Evolutionary conservation across 2,888 invertebrate genomes (phyloP), one percentile per base, ranked within the genome.

Genomic region (Lasioglossum villosulum): DNA sequence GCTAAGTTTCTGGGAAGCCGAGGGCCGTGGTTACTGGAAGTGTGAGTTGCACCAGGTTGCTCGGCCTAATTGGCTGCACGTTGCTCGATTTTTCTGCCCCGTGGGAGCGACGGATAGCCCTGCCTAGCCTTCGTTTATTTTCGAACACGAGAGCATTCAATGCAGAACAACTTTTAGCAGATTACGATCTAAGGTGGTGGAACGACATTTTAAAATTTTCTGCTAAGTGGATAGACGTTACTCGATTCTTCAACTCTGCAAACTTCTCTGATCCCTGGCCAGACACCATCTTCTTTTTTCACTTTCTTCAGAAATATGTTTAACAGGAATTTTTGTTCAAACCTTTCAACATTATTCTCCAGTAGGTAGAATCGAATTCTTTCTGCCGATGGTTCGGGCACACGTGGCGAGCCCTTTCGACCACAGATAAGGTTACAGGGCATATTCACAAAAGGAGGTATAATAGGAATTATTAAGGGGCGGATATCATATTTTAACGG

Each of bases 401-500:
- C 86, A 81, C 81, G 86, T 80, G 86, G 68, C 76, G 37, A 45
- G 70, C 70, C 34, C 52, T 72, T 59, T 75, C 59, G 68, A 78
- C 73, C 19, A 66, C 63, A 83, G 83, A 75, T 87, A 76, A 75
- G 87, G 83, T 87, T 87, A 79, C 77, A 81, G 52, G 77, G 82
- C 79, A 76, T 42, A 75, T 56, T 82, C 79, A 82, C 78, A 83
- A 89, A 83, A 78, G 80, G 71, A 66, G 34, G 48, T 52, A 39
- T 59, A 79, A 76, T 71, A 45, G 76, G 82, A 80, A 86, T 87
- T 82, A 90, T 87, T 90, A 84, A 78, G 63, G 84, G 84, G 78
- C 80, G 75, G 78, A 87, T 86, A 85, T 84, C 84, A 68, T 84
- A 77, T 86, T 85, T 89, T 80, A 86, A 82, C 66, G 80, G 30